Percentiles rank a stretch among this genome's conserved stretches.
These are phyloP conservation scores for Sinocyclocheilus maitianheensis DNA, from an alignment of 2,113 vertebrate species.

Conservation along the genomic window DNA sequence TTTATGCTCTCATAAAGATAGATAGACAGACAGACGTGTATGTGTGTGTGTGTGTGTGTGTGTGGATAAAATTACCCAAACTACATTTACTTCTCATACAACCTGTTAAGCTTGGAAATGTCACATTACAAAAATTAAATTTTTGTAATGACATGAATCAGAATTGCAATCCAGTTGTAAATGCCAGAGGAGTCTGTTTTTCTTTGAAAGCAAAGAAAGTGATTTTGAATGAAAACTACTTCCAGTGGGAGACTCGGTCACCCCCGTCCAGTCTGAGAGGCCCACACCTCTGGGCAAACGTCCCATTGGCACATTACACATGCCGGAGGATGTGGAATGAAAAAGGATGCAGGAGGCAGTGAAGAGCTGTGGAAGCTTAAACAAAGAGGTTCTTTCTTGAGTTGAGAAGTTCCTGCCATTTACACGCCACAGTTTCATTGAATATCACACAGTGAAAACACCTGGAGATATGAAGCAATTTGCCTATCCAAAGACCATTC, in stretches of 20 bases:
- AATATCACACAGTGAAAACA: slow-evolving; percentile 43
- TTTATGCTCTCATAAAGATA: no score
- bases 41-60: no score
- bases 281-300: slow-evolving; percentile 39
- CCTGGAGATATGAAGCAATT: slow-evolving; percentile 41
- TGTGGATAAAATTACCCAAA: neutral
- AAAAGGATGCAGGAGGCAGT: slow-evolving; percentile 15
- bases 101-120: neutral
- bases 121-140: neutral
- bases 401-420: slow-evolving; percentile 29
- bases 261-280: slow-evolving; percentile 35
- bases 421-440: slow-evolving; percentile 34
- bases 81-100: neutral
- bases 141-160: neutral
- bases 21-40: no score
- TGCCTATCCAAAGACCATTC: slow-evolving; percentile 26
- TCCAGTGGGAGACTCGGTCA: slow-evolving; percentile 51
- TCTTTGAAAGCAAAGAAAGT: slow-evolving; percentile 45
- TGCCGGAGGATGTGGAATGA: slow-evolving; percentile 51
- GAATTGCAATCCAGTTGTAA: neutral
- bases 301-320: slow-evolving; percentile 48
- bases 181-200: neutral
- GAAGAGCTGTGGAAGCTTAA: slow-evolving; percentile 22
- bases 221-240: slow-evolving; percentile 63
- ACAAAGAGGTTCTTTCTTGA: slow-evolving; percentile 39